Evolutionary conservation across 2,888 invertebrate genomes (phyloP).

Genomic region (Alviniconcha strummeri): DNA sequence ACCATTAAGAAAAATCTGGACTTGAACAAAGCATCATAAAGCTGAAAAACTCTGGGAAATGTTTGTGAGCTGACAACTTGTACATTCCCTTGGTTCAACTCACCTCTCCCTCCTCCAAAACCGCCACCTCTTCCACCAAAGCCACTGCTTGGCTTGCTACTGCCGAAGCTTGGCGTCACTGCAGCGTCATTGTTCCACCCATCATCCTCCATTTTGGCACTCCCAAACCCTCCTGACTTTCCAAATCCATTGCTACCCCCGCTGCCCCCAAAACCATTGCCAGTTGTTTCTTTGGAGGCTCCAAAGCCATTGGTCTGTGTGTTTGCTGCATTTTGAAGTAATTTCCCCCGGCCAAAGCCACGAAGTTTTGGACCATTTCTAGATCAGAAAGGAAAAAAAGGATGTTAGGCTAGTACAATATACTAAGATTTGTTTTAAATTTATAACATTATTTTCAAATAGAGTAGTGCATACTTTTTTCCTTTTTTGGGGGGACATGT

Average conservation of each 20-base stretch:
- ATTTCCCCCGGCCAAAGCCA: slow-evolving; percentile 18
- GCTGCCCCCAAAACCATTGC: slow-evolving; percentile 13
- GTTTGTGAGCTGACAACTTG: too few relatives aligned
- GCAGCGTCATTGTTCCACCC: background rate
- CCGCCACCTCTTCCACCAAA: background rate
- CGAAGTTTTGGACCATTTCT: slow-evolving; percentile 7
- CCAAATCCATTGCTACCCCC: slow-evolving; percentile 17
- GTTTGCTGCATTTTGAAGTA: too few relatives aligned
- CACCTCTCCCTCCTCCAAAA: slow-evolving; percentile 11
- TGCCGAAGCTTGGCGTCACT: background rate
- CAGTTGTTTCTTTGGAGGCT: too few relatives aligned
- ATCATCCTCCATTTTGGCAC: background rate
- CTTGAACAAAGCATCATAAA: too few relatives aligned
- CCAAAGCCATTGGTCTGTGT: too few relatives aligned
- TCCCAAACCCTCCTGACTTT: slow-evolving; percentile 25
- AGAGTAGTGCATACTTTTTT: too few relatives aligned
- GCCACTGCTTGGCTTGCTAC: background rate
- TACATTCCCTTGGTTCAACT: too few relatives aligned
- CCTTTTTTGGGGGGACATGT: too few relatives aligned
- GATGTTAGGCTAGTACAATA: background rate
- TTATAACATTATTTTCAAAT: too few relatives aligned
- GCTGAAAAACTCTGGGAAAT: too few relatives aligned
- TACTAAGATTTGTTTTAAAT: too few relatives aligned
- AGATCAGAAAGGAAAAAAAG: background rate
- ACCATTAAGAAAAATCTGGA: too few relatives aligned